Evolutionary conservation across 92 coral and sea anemone species (phyloP).

Genomic region (Porites lobata): DNA sequence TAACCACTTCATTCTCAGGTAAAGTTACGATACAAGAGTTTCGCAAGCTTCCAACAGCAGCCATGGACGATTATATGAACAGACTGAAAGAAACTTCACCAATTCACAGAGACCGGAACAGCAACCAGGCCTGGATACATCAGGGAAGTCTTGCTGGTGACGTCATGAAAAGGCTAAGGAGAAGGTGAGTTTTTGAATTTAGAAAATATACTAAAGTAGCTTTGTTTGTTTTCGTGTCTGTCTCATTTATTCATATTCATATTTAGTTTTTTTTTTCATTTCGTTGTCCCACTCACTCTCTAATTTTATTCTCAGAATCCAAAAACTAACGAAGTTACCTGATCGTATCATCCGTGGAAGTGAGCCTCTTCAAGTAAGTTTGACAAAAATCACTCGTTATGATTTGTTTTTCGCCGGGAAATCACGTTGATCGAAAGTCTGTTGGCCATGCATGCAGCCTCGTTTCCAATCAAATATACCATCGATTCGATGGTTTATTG

Average conservation of each 20-base stretch:
- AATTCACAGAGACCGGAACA: conserved; percentile 87
- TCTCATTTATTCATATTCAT: background rate
- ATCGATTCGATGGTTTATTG: too few relatives aligned
- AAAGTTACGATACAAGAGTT: conserved; percentile 81
- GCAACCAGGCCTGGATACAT: conserved; percentile 94
- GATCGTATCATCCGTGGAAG: conserved; percentile 87
- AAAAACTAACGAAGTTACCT: conserved; percentile 82
- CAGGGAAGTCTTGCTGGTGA: conserved; percentile 76
- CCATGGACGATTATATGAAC: conserved; percentile 91
- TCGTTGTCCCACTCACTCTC: background rate
- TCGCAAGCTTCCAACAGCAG: conserved; percentile 84
- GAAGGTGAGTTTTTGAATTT: conserved; percentile 56
- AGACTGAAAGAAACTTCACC: conserved; percentile 86
- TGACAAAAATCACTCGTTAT: too few relatives aligned
- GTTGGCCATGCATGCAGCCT: too few relatives aligned
- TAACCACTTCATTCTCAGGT: conserved; percentile 47
- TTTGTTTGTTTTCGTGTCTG: background rate
- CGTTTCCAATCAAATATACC: too few relatives aligned
- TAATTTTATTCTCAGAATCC: conserved; percentile 48
- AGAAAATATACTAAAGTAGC: too few relatives aligned
- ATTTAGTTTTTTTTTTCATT: background rate
- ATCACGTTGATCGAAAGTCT: too few relatives aligned
- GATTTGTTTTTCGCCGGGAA: too few relatives aligned
- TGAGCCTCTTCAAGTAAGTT: conserved; percentile 91
- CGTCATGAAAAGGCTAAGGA: conserved; percentile 70